phyloP scores from a whole-genome alignment of 2,797 vertebrate genomes.

The Hoplostethus atlanticus region DNA sequence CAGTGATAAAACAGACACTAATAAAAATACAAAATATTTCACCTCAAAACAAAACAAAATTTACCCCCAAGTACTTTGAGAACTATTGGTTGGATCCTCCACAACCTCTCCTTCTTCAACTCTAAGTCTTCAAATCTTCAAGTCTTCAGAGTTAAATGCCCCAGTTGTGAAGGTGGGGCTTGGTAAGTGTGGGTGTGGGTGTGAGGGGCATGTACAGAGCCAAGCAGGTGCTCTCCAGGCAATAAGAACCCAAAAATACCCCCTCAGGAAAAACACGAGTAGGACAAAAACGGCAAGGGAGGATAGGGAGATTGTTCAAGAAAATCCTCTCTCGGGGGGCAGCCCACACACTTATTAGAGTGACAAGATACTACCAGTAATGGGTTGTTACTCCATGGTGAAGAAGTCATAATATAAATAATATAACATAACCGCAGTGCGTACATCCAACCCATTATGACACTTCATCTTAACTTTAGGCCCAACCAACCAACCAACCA shows the following conservation, averaged over 20 bases:
- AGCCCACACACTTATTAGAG: neutral
- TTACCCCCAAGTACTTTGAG: neutral
- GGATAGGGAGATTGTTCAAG: neutral
- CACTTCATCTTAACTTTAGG: neutral
- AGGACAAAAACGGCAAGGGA: conserved; percentile 1
- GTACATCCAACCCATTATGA: neutral
- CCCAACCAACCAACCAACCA: conserved; percentile 34
- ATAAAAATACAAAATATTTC: neutral
- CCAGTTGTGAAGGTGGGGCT: conserved; percentile 1
- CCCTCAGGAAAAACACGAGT: conserved; percentile 72
- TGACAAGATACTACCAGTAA: conserved; percentile 1
- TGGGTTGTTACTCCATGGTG: neutral
- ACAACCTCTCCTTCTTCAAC: neutral
- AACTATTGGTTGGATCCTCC: neutral
- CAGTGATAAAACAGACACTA: neutral
- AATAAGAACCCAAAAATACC: conserved; percentile 47
- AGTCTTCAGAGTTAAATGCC: neutral
- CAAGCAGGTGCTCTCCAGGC: conserved; percentile 57
- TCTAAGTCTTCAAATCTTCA: neutral
- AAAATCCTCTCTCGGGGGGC: neutral
- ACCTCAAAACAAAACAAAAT: neutral
- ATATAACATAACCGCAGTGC: conserved; percentile 11
- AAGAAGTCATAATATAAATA: conserved; percentile 1
- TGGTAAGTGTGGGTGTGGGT: conserved; percentile 5
- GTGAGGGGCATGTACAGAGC: conserved; percentile 14